Conservation (phyloP, 1,140 invertebrate species). For the Drosophila pallidifrons region DNA sequence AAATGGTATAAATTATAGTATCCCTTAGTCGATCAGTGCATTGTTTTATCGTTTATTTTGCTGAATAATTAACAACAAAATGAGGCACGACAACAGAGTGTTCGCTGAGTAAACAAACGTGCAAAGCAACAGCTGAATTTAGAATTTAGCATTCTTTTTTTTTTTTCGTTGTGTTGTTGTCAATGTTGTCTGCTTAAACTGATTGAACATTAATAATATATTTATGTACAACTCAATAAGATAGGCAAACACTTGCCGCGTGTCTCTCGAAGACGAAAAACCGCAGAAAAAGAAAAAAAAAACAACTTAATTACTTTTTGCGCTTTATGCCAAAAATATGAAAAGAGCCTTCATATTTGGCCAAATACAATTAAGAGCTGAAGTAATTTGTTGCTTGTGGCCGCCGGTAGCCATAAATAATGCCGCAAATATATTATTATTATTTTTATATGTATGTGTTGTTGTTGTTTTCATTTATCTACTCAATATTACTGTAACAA, state of each 20-base stretch:
- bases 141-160: slow-evolving; percentile 39
- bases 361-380: slow-evolving; percentile 62
- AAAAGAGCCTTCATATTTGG: slow-evolving; percentile 68
- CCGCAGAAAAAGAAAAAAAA: slow-evolving; percentile 31
- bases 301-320: slow-evolving; percentile 77
- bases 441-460: slow-evolving; percentile 24
- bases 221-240: slow-evolving; percentile 48
- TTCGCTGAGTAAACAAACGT: slow-evolving; percentile 51
- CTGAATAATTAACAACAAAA: slow-evolving; percentile 61
- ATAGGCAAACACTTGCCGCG: slow-evolving; percentile 60
- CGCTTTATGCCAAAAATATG: slow-evolving; percentile 58
- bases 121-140: slow-evolving; percentile 45
- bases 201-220: slow-evolving; percentile 50
- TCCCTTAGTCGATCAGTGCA: slow-evolving; percentile 4
- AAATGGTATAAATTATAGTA: slow-evolving; percentile 19
- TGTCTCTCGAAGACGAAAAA: slow-evolving; percentile 37
- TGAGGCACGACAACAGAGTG: slow-evolving; percentile 30
- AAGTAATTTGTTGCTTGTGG: slow-evolving; percentile 70
- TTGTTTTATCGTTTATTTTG: slow-evolving; percentile 36
- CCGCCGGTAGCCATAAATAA: slow-evolving; percentile 71
- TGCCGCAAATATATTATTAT: slow-evolving; percentile 44
- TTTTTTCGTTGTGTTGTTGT: too few species aligned
- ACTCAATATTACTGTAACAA: slow-evolving; percentile 33
- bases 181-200: slow-evolving; percentile 42
- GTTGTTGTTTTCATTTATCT: slow-evolving; percentile 5